These are phyloP conservation scores for Onychomys leucogaster DNA, from an alignment of 2,797 vertebrate genomes.

Conservation along the genomic window DNA sequence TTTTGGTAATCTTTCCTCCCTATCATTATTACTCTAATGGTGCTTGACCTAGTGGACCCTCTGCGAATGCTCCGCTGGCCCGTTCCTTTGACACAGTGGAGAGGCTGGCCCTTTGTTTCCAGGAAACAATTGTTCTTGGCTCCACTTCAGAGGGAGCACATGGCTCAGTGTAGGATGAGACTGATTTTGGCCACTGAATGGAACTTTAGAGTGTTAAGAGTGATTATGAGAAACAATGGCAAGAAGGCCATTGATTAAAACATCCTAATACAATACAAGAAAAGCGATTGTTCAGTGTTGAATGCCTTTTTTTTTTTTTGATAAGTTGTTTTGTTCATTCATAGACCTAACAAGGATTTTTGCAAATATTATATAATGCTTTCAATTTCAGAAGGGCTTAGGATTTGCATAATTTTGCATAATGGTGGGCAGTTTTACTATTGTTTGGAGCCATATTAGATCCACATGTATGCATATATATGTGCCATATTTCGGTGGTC, in stretches of 20 bases:
- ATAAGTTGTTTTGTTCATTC: constrained; percentile 71
- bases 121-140: constrained; percentile 63
- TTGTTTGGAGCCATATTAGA: not conserved
- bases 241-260: constrained; percentile 65
- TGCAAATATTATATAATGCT: constrained; percentile 44
- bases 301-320: constrained; percentile 29
- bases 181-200: constrained; percentile 62
- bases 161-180: constrained; percentile 58
- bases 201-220: constrained; percentile 46
- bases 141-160: constrained; percentile 12
- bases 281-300: constrained; percentile 49
- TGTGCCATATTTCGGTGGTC: not conserved
- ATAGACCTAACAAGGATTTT: constrained; percentile 44
- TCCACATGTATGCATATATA: not conserved
- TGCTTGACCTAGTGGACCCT: not conserved
- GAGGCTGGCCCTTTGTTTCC: constrained; percentile 49
- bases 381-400: constrained; percentile 41
- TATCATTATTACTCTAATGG: not conserved
- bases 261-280: constrained; percentile 34
- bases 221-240: constrained; percentile 55
- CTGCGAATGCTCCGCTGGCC: not conserved
- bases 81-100: not conserved
- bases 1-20: not conserved
- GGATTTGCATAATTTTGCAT: constrained; percentile 35
- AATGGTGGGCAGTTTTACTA: not conserved